Conservation (phyloP, 64 coral and sea anemone species). For the Pocillopora damicornis region DNA sequence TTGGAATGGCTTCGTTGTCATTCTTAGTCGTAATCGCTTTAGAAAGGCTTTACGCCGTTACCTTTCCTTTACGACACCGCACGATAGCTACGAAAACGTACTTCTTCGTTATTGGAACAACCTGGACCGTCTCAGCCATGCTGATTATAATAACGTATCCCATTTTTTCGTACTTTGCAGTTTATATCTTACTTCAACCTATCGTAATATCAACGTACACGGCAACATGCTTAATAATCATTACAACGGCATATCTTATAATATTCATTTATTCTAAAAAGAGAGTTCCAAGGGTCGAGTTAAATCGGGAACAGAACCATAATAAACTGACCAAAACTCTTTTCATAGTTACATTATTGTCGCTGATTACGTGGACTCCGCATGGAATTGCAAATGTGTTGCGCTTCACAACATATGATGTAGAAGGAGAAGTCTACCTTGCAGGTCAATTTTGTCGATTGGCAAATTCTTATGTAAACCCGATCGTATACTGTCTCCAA, state of each 20-base stretch:
- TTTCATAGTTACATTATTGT: constrained; percentile 29
- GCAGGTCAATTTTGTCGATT: neutral
- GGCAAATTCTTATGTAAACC: too few relatives aligned
- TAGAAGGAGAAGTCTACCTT: neutral
- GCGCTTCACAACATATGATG: neutral
- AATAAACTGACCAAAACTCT: constrained; percentile 25
- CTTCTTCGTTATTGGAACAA: neutral
- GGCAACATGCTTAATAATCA: neutral
- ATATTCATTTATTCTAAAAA: neutral
- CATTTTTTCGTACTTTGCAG: neutral
- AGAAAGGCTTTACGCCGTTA: constrained; percentile 25
- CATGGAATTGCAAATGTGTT: constrained; percentile 14
- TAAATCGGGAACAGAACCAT: neutral
- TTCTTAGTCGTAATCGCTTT: neutral
- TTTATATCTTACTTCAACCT: constrained; percentile 1
- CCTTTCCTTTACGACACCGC: constrained; percentile 10
- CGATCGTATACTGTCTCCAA: too few relatives aligned
- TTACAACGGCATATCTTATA: neutral
- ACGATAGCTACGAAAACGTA: neutral
- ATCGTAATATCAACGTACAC: neutral
- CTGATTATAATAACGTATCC: neutral
- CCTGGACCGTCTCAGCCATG: constrained; percentile 1
- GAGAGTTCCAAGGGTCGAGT: neutral
- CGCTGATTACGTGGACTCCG: constrained; percentile 5
- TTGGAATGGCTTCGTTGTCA: constrained; percentile 15